Percentiles rank a stretch among this genome's conserved stretches.
These are phyloP conservation scores for Trissonchulus sp. DNA, from an alignment of 2,888 invertebrate genomes.

Conservation along the genomic window DNA sequence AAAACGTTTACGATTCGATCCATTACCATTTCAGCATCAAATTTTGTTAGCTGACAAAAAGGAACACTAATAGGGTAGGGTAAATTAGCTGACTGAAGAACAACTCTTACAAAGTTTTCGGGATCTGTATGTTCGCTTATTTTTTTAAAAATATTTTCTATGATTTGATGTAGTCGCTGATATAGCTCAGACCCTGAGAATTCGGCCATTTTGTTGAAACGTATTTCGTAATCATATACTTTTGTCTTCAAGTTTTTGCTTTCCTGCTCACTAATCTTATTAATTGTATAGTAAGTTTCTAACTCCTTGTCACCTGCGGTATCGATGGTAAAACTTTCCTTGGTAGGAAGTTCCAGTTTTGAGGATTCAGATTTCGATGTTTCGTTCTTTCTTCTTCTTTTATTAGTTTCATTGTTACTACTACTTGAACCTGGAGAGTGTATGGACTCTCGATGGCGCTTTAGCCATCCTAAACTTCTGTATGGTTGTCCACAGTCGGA, in stretches of 20 bases:
- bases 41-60: neutral
- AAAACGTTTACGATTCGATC: neutral
- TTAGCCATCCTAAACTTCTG: no score
- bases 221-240: neutral
- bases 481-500: no score
- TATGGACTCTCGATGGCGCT: no score
- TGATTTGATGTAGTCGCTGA: neutral
- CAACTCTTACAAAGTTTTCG: neutral
- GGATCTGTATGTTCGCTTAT: neutral
- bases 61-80: slow-evolving; percentile 2
- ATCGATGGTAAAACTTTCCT: no score
- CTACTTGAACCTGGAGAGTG: no score
- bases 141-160: neutral
- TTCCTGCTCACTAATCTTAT: neutral
- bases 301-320: neutral
- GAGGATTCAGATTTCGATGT: no score
- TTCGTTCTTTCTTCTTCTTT: no score
- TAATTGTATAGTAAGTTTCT: neutral
- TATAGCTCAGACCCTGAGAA: neutral
- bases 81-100: neutral
- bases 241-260: slow-evolving; percentile 7
- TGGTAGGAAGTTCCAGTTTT: no score
- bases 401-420: no score
- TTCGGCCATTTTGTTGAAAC: neutral
- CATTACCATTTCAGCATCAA: neutral